Percentiles rank a stretch among this genome's conserved stretches.
Conservation (phyloP, 2,888 invertebrate genomes). For the Agonum fuliginosum region DNA sequence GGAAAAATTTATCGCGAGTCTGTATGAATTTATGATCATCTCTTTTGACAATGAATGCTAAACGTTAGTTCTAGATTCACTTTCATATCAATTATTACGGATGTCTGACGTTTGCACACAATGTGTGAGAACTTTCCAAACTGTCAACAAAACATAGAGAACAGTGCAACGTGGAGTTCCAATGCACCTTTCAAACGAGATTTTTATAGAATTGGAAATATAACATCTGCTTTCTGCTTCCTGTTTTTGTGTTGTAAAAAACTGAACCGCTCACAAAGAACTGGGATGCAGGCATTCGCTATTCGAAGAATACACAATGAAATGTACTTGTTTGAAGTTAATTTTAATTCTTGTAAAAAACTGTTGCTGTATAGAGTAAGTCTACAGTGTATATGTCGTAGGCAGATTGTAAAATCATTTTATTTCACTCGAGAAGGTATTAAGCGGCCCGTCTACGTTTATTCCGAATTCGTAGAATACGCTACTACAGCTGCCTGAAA, state of each 20-base stretch:
- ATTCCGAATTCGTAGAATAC: no score
- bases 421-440: no score
- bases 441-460: no score
- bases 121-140: slow-evolving; percentile 40
- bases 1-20: slow-evolving; percentile 36
- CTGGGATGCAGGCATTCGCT: background rate
- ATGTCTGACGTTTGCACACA: background rate
- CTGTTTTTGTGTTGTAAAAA: slow-evolving; percentile 27
- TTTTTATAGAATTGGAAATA: slow-evolving; percentile 43
- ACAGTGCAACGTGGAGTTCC: background rate
- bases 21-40: slow-evolving; percentile 14
- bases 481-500: no score
- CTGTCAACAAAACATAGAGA: slow-evolving; percentile 22
- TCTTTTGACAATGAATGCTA: slow-evolving; percentile 37
- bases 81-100: slow-evolving; percentile 48
- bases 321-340: no score
- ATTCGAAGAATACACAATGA: background rate
- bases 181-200: slow-evolving; percentile 26
- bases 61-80: slow-evolving; percentile 30
- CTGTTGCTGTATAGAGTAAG: background rate
- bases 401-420: background rate
- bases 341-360: no score
- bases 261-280: background rate
- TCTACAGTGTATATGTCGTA: background rate
- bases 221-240: slow-evolving; percentile 36